Percentiles rank a stretch among this genome's conserved stretches.
Conservation (phyloP, 2,113 vertebrate genomes). For the Trinectes maculatus region DNA sequence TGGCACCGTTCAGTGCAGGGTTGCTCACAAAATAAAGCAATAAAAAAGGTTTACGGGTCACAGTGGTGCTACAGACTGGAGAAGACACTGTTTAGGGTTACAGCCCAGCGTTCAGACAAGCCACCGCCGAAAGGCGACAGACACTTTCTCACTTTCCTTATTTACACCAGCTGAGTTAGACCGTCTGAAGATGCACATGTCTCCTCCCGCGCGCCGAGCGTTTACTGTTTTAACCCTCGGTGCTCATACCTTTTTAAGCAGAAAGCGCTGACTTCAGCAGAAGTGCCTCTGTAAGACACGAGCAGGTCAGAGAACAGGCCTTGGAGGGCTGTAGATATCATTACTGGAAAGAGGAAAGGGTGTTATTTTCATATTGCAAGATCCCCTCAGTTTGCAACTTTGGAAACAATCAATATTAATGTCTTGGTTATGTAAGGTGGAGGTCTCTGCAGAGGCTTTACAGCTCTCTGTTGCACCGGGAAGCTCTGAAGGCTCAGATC, state of each 20-base stretch:
- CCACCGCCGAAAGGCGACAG: slow-evolving; percentile 45
- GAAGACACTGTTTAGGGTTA: slow-evolving; percentile 58
- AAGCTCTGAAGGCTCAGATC: slow-evolving; percentile 43
- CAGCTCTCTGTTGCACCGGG: slow-evolving; percentile 23
- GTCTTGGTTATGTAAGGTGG: slow-evolving; percentile 70
- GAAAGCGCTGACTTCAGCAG: slow-evolving; percentile 77
- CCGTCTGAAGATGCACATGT: slow-evolving; percentile 63
- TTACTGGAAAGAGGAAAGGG: slow-evolving; percentile 70
- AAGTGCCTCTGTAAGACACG: slow-evolving; percentile 58
- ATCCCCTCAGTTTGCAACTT: slow-evolving; percentile 63
- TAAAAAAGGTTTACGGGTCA: slow-evolving; percentile 32
- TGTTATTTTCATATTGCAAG: slow-evolving; percentile 65
- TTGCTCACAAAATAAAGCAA: slow-evolving; percentile 37
- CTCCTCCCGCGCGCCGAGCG: slow-evolving; percentile 61
- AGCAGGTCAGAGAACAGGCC: slow-evolving; percentile 66
- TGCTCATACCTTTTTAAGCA: slow-evolving; percentile 71
- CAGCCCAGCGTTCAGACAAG: slow-evolving; percentile 28
- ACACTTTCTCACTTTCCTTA: slow-evolving; percentile 47
- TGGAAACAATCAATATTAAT: slow-evolving; percentile 79
- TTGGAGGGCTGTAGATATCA: slow-evolving; percentile 70
- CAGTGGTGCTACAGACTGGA: slow-evolving; percentile 34
- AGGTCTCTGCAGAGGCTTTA: slow-evolving; percentile 49
- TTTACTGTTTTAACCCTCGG: slow-evolving; percentile 75
- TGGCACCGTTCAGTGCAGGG: slow-evolving; percentile 30
- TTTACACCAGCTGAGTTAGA: slow-evolving; percentile 48